Percentiles rank a stretch among this genome's conserved stretches.
Evolutionary conservation across 2,113 vertebrate species (phyloP).

Genomic region (Elachura formosa): DNA sequence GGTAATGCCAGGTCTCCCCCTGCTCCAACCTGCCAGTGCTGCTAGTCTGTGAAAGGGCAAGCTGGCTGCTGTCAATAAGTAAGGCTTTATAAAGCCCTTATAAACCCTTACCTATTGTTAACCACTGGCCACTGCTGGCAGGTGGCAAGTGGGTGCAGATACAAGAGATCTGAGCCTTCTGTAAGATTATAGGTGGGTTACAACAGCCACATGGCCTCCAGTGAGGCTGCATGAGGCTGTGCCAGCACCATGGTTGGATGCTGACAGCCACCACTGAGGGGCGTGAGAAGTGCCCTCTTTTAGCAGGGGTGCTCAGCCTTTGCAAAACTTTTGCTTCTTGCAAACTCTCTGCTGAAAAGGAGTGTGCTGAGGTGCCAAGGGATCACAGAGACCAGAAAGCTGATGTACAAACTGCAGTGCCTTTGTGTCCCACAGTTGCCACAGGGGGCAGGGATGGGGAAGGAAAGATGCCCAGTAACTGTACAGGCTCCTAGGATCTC

Average conservation of each 20-base stretch:
- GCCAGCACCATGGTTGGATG: neutral
- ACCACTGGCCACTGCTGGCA: neutral
- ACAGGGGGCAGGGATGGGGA: neutral
- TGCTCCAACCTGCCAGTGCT: neutral
- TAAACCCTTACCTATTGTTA: neutral
- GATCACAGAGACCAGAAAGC: neutral
- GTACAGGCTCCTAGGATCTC: neutral
- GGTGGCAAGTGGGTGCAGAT: neutral
- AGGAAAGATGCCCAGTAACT: neutral
- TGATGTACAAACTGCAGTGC: neutral
- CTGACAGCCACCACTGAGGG: neutral
- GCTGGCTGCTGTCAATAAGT: neutral
- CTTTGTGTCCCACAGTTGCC: neutral
- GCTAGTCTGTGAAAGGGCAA: neutral
- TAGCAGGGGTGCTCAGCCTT: neutral
- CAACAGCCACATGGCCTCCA: rapidly evolving
- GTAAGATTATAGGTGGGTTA: rapidly evolving
- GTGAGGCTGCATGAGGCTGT: neutral
- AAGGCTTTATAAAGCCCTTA: neutral
- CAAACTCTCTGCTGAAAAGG: neutral
- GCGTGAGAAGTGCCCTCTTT: neutral
- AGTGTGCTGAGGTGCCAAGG: neutral
- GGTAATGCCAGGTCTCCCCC: neutral
- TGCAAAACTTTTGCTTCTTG: neutral
- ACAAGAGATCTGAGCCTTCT: neutral